Evolutionary conservation across 1,140 invertebrate genomes (phyloP), one percentile per base, ranked within the genome.

Genomic region (Patella vulgata): DNA sequence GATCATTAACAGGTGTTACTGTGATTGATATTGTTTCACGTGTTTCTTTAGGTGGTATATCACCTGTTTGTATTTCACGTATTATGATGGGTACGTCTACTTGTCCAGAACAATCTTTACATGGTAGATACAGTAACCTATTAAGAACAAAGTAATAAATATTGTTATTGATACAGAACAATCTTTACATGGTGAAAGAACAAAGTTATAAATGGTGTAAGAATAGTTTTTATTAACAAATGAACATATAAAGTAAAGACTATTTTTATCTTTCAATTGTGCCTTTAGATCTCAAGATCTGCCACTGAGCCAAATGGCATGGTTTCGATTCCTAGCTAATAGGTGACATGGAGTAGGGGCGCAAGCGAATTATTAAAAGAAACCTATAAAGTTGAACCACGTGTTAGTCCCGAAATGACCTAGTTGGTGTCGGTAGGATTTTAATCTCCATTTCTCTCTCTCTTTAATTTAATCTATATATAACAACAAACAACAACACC

Each of bases 71-170:
- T 19, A 40, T n/a, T 43, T 61, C 59, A 4, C 14, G 14, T 25
- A 61, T 12, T 33, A 44, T n/a, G 27, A 61, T 19, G 14, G 9
- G 2, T 11, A 54, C 9, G n/a, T 44, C 23, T 25, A 51, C 36
- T 23, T n/a, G n/a, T 17, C 59, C 59, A 14, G 6, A 53, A 25
- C 50, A 61, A 43, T 61, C 59, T 17, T 23, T 17, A n/a, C 50
- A 53, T 8, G 59, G 59, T 19, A 50, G 46, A 50, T 51, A 61
- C 30, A 54, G 11, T 27, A 61, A n/a, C 19, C 59, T 61, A 39
- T 3, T 36, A 43, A 11, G 23, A 56, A 42, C 23, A 42, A 21
- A 56, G n/a, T n/a, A n/a, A n/a, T n/a, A n/a, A n/a, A n/a, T n/a
- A n/a, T n/a, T 36, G 19, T 19, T n/a, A n/a, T 19, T 31, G 0